Base-by-base conservation (phyloP, 2,113 vertebrate species). In the Notarius lentiginosus region DNA sequence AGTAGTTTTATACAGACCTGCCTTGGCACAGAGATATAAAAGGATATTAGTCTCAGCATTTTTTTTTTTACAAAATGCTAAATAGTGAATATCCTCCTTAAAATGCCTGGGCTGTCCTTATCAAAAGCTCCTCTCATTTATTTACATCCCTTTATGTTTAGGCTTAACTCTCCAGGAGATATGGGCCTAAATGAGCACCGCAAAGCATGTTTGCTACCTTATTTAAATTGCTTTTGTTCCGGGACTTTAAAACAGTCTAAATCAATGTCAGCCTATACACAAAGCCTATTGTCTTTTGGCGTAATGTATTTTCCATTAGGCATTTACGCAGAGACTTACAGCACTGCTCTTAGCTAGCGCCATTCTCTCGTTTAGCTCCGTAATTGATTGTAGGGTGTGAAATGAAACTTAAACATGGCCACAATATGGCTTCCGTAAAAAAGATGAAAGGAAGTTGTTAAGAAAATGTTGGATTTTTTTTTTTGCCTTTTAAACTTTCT, bases 281-380 rank as follows among this genome's bases (percentile, higher is more conserved):
- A 94, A 93, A 94, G 90, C 92, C 91, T 90, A 93, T 93, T 94
- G 94, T 94, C 92, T 92, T 85, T 86, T 49, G 20, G 85, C 84
- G 90, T 93, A 93, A 95, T 92, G 92, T 91, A 83, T 94, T 95
- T 95, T 93, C 93, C 94, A 93, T 94, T 94, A 94, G 91, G 88
- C 87, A 90, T 87, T 53, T 70, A 87, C 88, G 89, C 87, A 76
- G 90, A 93, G 91, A 94, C 92, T 91, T 87, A 89, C 91, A 88
- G 86, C 91, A 91, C 90, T 89, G 76, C 66, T 82, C 87, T 92
- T 91, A 92, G 90, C 88, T 90, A 63, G 87, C 84, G 90, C 79
- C 92, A 79, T 27, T 85, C 92, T 91, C 87, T 88, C 86, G 60
- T 83, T 72, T 65, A 92, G 90, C 93, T 89, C 87, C 84, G 90